Conservation (phyloP, 2,888 invertebrate genomes). For the Melanargia galathea region DNA sequence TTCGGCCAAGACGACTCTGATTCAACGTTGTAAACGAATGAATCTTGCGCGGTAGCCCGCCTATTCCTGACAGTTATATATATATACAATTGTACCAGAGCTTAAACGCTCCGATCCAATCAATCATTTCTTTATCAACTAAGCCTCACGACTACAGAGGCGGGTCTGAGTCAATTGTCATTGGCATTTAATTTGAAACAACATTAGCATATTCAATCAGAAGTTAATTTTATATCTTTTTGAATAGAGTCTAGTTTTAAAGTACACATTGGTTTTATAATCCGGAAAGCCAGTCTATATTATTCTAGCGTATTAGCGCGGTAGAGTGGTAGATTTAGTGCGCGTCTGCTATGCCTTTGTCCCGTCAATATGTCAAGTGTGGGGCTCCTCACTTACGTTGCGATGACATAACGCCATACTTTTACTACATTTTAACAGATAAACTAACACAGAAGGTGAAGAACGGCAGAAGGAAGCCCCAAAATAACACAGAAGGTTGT, state of each 20-base stretch:
- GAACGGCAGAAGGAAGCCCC: too few relatives aligned
- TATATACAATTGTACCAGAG: background rate
- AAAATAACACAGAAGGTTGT: too few relatives aligned
- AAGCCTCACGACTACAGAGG: conserved; percentile 41
- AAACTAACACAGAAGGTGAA: too few relatives aligned
- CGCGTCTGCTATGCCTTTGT: conserved; percentile 70
- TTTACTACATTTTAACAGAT: conserved; percentile 44
- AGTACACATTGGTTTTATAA: conserved; percentile 18
- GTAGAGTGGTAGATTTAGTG: conserved; percentile 66
- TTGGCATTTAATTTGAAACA: conserved; percentile 38
- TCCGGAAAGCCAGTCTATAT: conserved; percentile 53
- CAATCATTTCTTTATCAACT: conserved; percentile 41
- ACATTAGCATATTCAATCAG: conserved; percentile 22
- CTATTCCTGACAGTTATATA: background rate
- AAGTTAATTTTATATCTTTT: background rate
- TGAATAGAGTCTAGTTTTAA: background rate
- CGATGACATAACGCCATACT: conserved; percentile 64
- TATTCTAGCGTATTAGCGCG: conserved; percentile 51
- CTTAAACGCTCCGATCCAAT: conserved; percentile 27
- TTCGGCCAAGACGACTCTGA: too few relatives aligned
- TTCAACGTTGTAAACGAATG: too few relatives aligned
- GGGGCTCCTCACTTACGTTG: conserved; percentile 55
- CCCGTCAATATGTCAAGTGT: conserved; percentile 77
- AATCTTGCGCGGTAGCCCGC: background rate
- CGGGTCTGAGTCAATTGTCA: conserved; percentile 37